Conservation (phyloP, 1,140 invertebrate genomes). For the Microplitis mediator region DNA sequence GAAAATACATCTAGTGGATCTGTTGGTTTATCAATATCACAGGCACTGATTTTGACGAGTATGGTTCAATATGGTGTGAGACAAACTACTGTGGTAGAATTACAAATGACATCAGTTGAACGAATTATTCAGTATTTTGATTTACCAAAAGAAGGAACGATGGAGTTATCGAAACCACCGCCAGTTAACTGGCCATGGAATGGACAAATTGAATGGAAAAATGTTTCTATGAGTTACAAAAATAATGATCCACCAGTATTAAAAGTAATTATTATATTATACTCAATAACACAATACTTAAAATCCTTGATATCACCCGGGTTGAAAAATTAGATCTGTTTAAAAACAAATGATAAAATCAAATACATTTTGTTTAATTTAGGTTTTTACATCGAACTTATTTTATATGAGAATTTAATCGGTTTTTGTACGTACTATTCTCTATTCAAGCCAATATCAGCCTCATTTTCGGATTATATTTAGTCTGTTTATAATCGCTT, state of each 20-base stretch:
- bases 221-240: constrained; percentile 73
- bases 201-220: constrained; percentile 61
- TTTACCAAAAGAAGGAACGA: constrained; percentile 66
- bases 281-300: no score
- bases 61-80: constrained; percentile 84
- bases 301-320: no score
- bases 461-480: no score
- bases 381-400: no score
- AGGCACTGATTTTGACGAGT: constrained; percentile 78
- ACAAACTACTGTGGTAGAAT: constrained; percentile 73
- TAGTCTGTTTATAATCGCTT: no score
- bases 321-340: constrained; percentile 80
- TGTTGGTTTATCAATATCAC: constrained; percentile 85
- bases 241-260: constrained; percentile 69
- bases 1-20: constrained; percentile 61
- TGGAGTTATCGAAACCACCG: constrained; percentile 50
- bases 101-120: constrained; percentile 85
- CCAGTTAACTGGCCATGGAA: constrained; percentile 59
- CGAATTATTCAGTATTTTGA: constrained; percentile 77
- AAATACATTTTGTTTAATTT: no score
- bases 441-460: no score
- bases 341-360: no score
- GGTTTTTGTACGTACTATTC: no score
- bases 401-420: no score
- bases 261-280: constrained; percentile 65